Conservation (phyloP, 2,113 vertebrate species). For the Tonatia bakeri region DNA sequence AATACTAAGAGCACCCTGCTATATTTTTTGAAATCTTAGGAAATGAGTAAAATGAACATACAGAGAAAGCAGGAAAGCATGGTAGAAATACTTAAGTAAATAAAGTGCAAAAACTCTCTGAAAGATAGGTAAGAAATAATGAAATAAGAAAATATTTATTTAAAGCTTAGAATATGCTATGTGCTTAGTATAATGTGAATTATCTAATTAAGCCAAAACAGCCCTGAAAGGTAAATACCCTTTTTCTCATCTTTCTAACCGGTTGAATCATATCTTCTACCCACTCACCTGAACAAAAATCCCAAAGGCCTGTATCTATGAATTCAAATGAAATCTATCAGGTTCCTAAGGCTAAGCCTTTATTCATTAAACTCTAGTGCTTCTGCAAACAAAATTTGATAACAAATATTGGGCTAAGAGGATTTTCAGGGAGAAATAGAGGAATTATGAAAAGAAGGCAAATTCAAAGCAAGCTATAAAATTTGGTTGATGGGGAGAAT, state of each 20-base stretch:
- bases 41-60: neutral
- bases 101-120: neutral
- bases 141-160: neutral
- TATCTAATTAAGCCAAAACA: neutral
- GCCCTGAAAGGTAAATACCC: neutral
- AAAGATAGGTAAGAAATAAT: neutral
- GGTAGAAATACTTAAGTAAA: neutral
- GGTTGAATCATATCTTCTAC: neutral
- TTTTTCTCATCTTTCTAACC: neutral
- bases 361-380: neutral
- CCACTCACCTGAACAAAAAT: neutral
- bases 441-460: conserved; percentile 2
- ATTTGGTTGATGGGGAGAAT: neutral
- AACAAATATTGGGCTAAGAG: neutral
- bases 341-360: neutral
- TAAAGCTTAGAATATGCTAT: neutral
- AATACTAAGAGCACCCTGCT: neutral
- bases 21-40: neutral
- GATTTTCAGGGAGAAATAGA: neutral
- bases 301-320: neutral
- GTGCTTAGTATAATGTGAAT: neutral
- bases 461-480: neutral
- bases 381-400: conserved; percentile 5
- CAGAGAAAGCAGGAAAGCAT: neutral
- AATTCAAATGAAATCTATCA: neutral